Evolutionary conservation across 2,113 vertebrate genomes (phyloP).

Genomic region (Oreotrochilus melanogaster): DNA sequence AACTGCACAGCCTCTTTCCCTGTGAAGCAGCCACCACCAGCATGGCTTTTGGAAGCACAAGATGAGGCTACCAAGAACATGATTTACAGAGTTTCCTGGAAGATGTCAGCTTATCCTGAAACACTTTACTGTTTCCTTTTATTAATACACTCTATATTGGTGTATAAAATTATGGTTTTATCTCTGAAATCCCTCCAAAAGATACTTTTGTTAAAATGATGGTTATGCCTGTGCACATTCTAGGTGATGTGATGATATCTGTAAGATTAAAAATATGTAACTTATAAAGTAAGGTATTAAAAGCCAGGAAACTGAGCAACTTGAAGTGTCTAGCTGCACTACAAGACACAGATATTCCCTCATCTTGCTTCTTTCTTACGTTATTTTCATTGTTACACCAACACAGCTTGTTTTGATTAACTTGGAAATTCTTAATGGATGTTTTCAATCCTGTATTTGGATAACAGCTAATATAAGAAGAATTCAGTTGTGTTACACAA

Average conservation of each 20-base stretch:
- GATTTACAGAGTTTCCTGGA: background rate
- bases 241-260: background rate
- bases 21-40: background rate
- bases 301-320: background rate
- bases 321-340: background rate
- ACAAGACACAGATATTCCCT: background rate
- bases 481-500: background rate
- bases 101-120: background rate
- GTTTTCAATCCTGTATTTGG: background rate
- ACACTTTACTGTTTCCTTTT: background rate
- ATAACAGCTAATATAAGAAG: background rate
- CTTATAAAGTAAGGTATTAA: background rate
- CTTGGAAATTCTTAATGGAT: background rate
- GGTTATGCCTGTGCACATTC: background rate
- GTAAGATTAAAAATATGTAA: background rate
- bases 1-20: rapidly evolving
- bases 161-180: background rate
- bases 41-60: background rate
- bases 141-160: background rate
- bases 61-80: background rate
- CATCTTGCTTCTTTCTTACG: background rate
- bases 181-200: background rate
- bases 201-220: background rate
- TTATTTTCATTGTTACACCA: background rate
- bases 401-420: background rate